Conservation (phyloP, 2,113 vertebrate genomes). For the Lanius collurio region DNA sequence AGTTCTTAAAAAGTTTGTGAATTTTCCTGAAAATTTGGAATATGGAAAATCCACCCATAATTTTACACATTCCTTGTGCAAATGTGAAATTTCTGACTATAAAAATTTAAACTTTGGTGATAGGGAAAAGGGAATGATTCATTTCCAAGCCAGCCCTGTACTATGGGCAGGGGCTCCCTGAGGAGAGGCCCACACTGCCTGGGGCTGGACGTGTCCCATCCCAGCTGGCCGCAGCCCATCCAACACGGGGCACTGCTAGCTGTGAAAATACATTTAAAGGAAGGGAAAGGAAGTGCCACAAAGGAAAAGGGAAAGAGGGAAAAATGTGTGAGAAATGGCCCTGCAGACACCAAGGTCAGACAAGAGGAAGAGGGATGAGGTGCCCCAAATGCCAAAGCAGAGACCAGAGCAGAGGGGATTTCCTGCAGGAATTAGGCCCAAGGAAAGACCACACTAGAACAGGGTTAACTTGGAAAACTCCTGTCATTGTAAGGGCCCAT, state of each 20-base stretch:
- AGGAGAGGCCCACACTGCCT: accelerated
- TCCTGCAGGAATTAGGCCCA: background rate
- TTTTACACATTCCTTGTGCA: background rate
- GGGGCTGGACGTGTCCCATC: accelerated
- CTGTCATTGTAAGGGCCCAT: background rate
- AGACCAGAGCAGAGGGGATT: background rate
- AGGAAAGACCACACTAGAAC: background rate
- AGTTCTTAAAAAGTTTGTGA: background rate
- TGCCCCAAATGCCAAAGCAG: background rate
- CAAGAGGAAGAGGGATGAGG: background rate
- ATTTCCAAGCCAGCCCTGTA: background rate
- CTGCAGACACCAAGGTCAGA: background rate
- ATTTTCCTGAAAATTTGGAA: background rate
- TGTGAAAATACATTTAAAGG: background rate
- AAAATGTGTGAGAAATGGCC: background rate
- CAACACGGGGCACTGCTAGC: accelerated
- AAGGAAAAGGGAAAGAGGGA: background rate
- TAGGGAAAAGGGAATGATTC: background rate
- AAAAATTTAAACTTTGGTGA: background rate
- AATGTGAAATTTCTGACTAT: background rate
- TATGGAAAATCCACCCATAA: background rate
- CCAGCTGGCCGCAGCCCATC: accelerated
- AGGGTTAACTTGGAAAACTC: background rate
- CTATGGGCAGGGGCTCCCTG: accelerated
- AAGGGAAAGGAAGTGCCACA: background rate